Evolutionary conservation across 2,888 invertebrate genomes (phyloP).

Genomic region (Acronicta aceris): DNA sequence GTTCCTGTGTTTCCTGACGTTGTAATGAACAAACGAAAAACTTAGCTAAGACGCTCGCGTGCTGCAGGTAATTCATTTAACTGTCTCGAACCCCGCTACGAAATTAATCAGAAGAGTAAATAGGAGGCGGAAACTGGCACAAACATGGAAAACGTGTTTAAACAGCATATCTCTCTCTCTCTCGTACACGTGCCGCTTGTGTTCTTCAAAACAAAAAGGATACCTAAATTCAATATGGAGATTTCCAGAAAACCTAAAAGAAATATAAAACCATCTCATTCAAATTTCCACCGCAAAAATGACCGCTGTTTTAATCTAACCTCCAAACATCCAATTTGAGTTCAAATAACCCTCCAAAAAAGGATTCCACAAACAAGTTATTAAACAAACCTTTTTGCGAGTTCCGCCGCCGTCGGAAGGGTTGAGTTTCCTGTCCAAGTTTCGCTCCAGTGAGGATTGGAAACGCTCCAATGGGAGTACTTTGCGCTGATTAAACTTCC

Average conservation of each 20-base stretch:
- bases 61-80: no score
- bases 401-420: conserved; percentile 40
- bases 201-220: neutral
- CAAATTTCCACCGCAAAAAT: conserved; percentile 19
- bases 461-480: conserved; percentile 46
- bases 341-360: conserved; percentile 43
- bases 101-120: no score
- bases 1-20: no score
- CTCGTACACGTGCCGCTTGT: conserved; percentile 5
- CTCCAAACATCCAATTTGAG: conserved; percentile 38
- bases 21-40: no score
- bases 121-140: no score
- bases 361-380: conserved; percentile 47
- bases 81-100: no score
- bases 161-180: no score
- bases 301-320: conserved; percentile 39
- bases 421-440: conserved; percentile 41
- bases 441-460: conserved; percentile 33
- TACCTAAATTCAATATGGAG: conserved; percentile 10
- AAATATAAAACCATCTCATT: conserved; percentile 24
- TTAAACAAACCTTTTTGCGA: conserved; percentile 52
- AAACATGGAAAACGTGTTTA: neutral
- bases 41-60: no score
- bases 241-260: conserved; percentile 18
- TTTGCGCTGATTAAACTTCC: conserved; percentile 53